phyloP scores from a whole-genome alignment of 1,140 invertebrate genomes.

The Colletes latitarsis region DNA sequence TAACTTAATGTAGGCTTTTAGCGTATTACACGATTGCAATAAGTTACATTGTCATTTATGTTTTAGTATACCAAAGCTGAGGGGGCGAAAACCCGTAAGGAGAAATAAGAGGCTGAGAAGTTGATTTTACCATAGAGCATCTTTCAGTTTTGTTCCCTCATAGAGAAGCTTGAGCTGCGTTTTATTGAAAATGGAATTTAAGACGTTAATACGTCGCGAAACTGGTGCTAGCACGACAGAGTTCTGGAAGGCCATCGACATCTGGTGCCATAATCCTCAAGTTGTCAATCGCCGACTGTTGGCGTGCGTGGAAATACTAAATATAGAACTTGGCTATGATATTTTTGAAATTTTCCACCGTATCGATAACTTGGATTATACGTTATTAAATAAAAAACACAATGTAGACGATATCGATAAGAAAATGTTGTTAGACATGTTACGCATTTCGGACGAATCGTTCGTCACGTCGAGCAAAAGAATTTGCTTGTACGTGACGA shows the following conservation, averaged over 20 bases:
- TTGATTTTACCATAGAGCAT: not conserved
- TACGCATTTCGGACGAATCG: slow-evolving; percentile 27
- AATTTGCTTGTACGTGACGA: slow-evolving; percentile 66
- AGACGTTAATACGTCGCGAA: slow-evolving; percentile 46
- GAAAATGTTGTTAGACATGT: slow-evolving; percentile 9
- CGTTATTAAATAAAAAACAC: slow-evolving; percentile 19
- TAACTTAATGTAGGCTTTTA: not conserved
- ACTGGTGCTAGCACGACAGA: slow-evolving; percentile 50
- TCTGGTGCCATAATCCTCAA: slow-evolving; percentile 77
- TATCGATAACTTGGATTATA: slow-evolving; percentile 49
- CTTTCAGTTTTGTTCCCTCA: not conserved
- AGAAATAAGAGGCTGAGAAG: not conserved
- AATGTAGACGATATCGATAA: not conserved
- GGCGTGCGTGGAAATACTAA: slow-evolving; percentile 65
- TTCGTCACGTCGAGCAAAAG: slow-evolving; percentile 8
- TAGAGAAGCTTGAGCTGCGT: not conserved
- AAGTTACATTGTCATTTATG: not conserved
- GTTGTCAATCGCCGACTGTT: slow-evolving; percentile 77
- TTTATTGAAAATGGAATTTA: slow-evolving; percentile 63
- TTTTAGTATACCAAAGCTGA: slow-evolving; percentile 64
- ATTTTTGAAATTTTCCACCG: slow-evolving; percentile 44
- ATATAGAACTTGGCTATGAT: slow-evolving; percentile 51
- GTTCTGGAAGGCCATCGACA: slow-evolving; percentile 74
- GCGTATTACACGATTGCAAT: not conserved
- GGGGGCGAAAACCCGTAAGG: not conserved